A percentile compares a stretch with the other conserved stretches of the same genome.
phyloP scores from a whole-genome alignment of 2,888 invertebrate genomes.

The Halictus quadricinctus region DNA sequence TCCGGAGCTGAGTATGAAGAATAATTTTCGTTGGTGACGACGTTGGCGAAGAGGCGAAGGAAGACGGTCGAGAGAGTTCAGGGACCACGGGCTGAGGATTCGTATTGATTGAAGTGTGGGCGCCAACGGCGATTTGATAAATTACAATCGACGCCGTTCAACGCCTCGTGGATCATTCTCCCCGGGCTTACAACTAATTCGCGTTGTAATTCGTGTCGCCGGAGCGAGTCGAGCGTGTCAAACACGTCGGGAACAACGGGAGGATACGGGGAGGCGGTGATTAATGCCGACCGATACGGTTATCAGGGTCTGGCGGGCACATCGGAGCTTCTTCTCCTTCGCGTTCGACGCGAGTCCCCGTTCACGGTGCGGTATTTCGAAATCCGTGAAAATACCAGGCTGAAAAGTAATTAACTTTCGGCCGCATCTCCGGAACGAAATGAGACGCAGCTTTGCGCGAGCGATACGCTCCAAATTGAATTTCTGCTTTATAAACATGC shows the following conservation, averaged over 20 bases:
- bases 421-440: background rate
- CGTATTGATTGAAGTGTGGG: conserved; percentile 72
- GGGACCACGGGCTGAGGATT: conserved; percentile 61
- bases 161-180: conserved; percentile 39
- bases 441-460: background rate
- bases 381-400: background rate
- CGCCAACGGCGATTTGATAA: conserved; percentile 69
- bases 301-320: conserved; percentile 41
- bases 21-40: conserved; percentile 30
- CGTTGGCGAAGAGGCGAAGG: background rate
- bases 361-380: conserved; percentile 1
- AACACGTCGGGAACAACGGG: conserved; percentile 29
- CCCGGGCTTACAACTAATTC: conserved; percentile 49
- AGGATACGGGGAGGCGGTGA: conserved; percentile 37
- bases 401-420: background rate
- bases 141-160: conserved; percentile 60
- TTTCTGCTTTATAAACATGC: background rate
- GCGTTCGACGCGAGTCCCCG: background rate
- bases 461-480: background rate
- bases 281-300: conserved; percentile 56
- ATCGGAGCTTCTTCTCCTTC: conserved; percentile 19
- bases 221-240: conserved; percentile 33
- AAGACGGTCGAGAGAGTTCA: conserved; percentile 45
- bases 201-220: conserved; percentile 56
- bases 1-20: background rate